phyloP scores from a whole-genome alignment of 2,797 vertebrate genomes.

The Clarias pachynema region DNA sequence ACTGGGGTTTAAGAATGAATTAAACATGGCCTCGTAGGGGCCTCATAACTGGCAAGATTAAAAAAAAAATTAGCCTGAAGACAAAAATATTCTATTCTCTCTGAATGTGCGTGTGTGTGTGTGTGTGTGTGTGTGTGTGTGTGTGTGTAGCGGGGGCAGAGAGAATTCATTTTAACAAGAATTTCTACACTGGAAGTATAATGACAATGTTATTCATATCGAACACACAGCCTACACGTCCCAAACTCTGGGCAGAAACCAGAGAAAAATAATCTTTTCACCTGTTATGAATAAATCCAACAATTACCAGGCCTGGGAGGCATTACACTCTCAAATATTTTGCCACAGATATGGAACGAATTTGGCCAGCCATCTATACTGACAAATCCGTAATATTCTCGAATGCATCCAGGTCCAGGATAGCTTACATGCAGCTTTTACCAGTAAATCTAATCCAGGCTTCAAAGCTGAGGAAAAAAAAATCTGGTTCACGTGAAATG shows the following conservation, averaged over 20 bases:
- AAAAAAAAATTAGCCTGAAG: background rate
- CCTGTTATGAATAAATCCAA: conserved; percentile 7
- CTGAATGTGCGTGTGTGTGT: background rate
- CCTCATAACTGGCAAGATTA: background rate
- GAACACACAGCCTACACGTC: background rate
- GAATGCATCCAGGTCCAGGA: background rate
- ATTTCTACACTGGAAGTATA: background rate
- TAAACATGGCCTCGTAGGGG: background rate
- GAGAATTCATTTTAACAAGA: background rate
- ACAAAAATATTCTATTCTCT: background rate
- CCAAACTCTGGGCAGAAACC: background rate
- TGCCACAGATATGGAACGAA: background rate
- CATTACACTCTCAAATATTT: background rate
- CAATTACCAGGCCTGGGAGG: background rate
- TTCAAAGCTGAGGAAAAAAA: background rate
- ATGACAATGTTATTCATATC: conserved; percentile 1
- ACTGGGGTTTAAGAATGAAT: background rate
- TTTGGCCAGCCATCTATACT: background rate
- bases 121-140: background rate
- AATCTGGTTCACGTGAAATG: background rate
- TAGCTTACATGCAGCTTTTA: background rate
- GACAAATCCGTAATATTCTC: background rate
- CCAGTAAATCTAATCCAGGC: background rate
- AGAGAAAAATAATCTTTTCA: background rate
- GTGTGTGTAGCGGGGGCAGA: background rate